Base-by-base conservation (phyloP, 64 coral and sea anemone genomes). In the Stylophora pistillata region DNA sequence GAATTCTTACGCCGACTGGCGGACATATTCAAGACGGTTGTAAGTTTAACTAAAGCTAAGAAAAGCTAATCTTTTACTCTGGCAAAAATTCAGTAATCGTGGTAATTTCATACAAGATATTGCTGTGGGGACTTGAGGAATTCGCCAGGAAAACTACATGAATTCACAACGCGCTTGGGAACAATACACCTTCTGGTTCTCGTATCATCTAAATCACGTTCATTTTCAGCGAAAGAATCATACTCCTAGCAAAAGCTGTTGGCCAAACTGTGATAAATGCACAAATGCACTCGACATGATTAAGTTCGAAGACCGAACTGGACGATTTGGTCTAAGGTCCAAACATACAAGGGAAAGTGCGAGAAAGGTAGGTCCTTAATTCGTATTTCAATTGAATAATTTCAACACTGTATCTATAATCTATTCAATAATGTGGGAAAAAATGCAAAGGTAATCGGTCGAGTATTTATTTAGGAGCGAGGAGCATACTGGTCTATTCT, bases 151-250 rank as follows among this genome's bases (percentile, higher is more conserved):
- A 58, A 73, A 56, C n/a, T n/a, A n/a, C 85, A 87, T 87, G 85
- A 55, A 87, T 13, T 74, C 70, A 3, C 53, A 76, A 87, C 53
- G 85, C 27, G 85, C 85, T n/a, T 76, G 70, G 73, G 57, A 76
- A 12, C 85, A 87, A 53, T 87, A 87, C 53, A 87, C 16, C 11
- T 55, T 30, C 52, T 92, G 90, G 90, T 92, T 86, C 57, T 92
- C 90, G 15, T 92, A 92, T 56, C 90, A 92, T 72, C 71, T 92
- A 21, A 77, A 77, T 54, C 90, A 92, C 30, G 90, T 92, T 27
- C 60, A 92, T 54, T 92, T 86, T 79, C 63, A 78, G 41, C 85
- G 64, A 18, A 78, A 47, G 56, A 92, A n/a, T 25, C 9, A 20
- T 23, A 25, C 56, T 11, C 9, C 60, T 30, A 81, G 57, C 10